Evolutionary conservation across 2,797 vertebrate species (phyloP).

Genomic region (Chloroceryle inda): DNA sequence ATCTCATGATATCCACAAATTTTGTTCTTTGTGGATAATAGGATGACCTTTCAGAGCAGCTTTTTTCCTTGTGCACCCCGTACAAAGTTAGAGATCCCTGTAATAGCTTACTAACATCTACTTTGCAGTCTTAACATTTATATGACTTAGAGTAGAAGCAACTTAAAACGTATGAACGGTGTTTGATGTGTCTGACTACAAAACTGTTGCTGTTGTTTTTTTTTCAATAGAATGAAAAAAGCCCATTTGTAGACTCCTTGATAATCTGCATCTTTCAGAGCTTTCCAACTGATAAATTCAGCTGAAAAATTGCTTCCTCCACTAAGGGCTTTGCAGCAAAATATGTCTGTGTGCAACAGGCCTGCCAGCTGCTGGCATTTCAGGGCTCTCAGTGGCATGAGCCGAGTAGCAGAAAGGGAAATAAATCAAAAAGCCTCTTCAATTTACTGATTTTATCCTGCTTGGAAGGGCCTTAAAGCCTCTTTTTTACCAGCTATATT

Average conservation of each 20-base stretch:
- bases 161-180: not conserved
- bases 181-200: not conserved
- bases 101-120: not conserved
- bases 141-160: not conserved
- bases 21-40: not conserved
- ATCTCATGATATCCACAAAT: not conserved
- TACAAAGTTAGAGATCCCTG: not conserved
- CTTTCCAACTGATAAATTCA: not conserved
- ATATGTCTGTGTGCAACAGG: not conserved
- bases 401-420: not conserved
- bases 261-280: not conserved
- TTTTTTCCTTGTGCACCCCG: not conserved
- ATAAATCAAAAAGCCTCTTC: not conserved
- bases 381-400: not conserved
- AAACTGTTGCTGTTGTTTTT: not conserved
- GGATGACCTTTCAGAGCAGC: not conserved
- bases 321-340: not conserved
- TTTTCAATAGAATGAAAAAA: not conserved
- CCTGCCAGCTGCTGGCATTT: slow-evolving; percentile 28
- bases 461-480: not conserved
- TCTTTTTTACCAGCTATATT: not conserved
- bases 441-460: not conserved
- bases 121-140: not conserved
- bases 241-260: not conserved
- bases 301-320: not conserved